phyloP scores from a whole-genome alignment of 2,797 vertebrate species.

The Rachycentron canadum region DNA sequence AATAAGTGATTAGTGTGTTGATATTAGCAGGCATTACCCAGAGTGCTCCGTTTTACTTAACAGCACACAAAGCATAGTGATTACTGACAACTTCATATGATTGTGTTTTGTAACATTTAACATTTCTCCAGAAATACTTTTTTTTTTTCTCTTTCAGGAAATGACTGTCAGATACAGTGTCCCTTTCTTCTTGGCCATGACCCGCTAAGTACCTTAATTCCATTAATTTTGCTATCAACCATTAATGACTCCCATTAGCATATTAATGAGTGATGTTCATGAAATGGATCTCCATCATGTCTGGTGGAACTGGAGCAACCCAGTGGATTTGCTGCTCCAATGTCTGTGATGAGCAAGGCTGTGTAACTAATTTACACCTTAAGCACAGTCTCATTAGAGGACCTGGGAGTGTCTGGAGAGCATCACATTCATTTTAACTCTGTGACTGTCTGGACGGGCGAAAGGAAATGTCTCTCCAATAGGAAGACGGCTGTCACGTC shows the following conservation, averaged over 20 bases:
- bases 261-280: conserved; percentile 81
- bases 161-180: conserved; percentile 5
- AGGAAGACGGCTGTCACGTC: neutral
- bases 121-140: conserved; percentile 5
- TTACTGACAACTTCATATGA: conserved; percentile 12
- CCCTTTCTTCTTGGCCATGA: conserved; percentile 46
- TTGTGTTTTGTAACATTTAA: conserved; percentile 1
- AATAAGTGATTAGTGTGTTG: conserved; percentile 10
- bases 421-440: conserved; percentile 36
- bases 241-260: conserved; percentile 79
- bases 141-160: neutral
- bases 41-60: conserved; percentile 11
- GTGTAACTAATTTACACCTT: conserved; percentile 79
- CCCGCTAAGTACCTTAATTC: conserved; percentile 70
- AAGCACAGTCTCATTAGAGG: conserved; percentile 72
- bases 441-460: conserved; percentile 14
- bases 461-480: conserved; percentile 17
- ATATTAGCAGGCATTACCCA: neutral
- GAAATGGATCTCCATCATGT: conserved; percentile 74
- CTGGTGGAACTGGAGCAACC: conserved; percentile 64
- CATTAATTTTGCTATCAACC: conserved; percentile 75
- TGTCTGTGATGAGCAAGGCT: conserved; percentile 67
- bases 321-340: conserved; percentile 66
- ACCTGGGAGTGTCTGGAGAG: conserved; percentile 60
- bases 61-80: conserved; percentile 7